A percentile compares a stretch with the other conserved stretches of the same genome.
Conservation (phyloP, 2,888 invertebrate species). For the Campopleginae sp. region DNA sequence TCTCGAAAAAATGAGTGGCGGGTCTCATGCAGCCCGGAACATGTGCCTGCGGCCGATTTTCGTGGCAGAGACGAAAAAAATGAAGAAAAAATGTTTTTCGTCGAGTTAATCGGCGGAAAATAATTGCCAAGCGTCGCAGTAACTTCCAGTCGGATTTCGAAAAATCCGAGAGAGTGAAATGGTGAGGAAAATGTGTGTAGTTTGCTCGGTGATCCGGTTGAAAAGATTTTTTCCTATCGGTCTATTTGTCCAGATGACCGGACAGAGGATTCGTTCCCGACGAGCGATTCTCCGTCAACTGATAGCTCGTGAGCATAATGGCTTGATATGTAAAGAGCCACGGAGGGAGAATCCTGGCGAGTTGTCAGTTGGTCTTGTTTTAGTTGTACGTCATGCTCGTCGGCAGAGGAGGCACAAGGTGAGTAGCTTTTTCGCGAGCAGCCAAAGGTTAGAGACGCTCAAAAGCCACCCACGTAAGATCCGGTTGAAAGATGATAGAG, state of each 20-base stretch:
- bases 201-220: slow-evolving; percentile 17
- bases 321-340: slow-evolving; percentile 45
- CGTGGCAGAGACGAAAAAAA: not conserved
- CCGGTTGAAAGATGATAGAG: slow-evolving; percentile 18
- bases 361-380: slow-evolving; percentile 34
- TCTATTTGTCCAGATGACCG: slow-evolving; percentile 35
- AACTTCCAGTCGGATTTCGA: not conserved
- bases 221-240: not conserved
- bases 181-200: not conserved
- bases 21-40: not conserved
- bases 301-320: slow-evolving; percentile 49
- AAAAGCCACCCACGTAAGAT: slow-evolving; percentile 29
- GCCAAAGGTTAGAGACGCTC: slow-evolving; percentile 47
- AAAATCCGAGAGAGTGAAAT: not conserved
- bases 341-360: slow-evolving; percentile 38
- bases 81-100: not conserved
- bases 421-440: slow-evolving; percentile 34
- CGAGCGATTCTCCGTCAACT: slow-evolving; percentile 49
- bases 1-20: not conserved
- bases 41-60: not conserved
- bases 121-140: not conserved
- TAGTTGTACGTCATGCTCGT: slow-evolving; percentile 31
- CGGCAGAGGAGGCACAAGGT: slow-evolving; percentile 24
- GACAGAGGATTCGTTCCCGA: slow-evolving; percentile 37
- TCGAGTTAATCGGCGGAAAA: too few relatives aligned